Evolutionary conservation across 2,113 vertebrate species (phyloP).

Genomic region (Nestor notabilis): DNA sequence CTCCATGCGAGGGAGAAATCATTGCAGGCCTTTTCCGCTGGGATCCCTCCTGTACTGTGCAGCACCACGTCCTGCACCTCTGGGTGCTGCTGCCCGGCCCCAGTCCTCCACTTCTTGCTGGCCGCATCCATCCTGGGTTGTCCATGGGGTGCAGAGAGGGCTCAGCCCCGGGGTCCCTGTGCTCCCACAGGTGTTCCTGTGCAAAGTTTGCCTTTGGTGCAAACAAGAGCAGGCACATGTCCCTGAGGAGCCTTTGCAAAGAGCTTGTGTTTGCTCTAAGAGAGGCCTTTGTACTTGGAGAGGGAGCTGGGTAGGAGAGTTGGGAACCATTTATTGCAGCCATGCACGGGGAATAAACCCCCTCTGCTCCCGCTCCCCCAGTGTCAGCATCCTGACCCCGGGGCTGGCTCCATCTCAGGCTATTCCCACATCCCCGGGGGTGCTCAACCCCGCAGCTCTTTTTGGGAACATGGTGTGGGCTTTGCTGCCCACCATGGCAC

Average conservation of each 20-base stretch:
- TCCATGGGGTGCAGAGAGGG: neutral
- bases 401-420: fast-evolving
- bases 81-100: neutral
- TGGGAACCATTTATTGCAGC: neutral
- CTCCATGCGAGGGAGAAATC: neutral
- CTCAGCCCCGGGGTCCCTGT: neutral
- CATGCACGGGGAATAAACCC: neutral
- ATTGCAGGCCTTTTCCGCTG: fast-evolving
- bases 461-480: fast-evolving
- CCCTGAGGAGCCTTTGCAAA: conserved; percentile 53
- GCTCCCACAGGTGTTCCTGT: conserved; percentile 32
- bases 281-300: conserved; percentile 63
- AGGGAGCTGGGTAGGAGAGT: neutral
- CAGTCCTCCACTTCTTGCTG: fast-evolving
- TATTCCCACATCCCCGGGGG: fast-evolving
- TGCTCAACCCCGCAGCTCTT: neutral
- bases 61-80: neutral
- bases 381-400: fast-evolving
- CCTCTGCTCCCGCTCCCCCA: fast-evolving
- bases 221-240: conserved; percentile 62
- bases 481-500: fast-evolving
- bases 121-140: neutral
- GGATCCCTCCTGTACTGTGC: neutral
- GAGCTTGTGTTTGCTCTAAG: conserved; percentile 51
- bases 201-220: conserved; percentile 62